These are phyloP conservation scores for Varanus komodoensis DNA, from an alignment of 2,113 vertebrate species.

Conservation along the genomic window DNA sequence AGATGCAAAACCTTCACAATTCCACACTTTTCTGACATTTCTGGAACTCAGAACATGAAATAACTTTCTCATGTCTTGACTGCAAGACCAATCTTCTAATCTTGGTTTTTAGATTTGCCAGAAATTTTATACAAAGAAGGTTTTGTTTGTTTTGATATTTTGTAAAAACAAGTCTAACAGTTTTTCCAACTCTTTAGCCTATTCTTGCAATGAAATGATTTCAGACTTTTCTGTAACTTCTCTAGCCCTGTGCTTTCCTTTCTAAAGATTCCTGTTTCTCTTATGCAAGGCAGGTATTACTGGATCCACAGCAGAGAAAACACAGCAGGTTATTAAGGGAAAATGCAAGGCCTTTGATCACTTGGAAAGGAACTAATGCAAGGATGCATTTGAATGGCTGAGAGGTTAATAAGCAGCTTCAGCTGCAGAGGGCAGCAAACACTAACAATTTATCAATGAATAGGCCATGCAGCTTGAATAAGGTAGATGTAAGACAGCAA, in stretches of 20 bases:
- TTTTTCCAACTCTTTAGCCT: neutral
- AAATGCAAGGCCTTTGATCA: neutral
- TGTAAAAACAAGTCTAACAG: neutral
- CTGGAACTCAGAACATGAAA: neutral
- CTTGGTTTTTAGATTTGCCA: no score
- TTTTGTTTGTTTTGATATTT: neutral
- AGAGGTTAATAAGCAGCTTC: constrained; percentile 47
- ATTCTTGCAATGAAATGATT: no score
- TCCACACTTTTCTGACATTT: neutral
- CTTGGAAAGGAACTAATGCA: neutral
- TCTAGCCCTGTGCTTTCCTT: neutral
- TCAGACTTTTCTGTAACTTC: neutral
- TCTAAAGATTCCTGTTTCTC: neutral
- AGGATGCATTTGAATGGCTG: neutral
- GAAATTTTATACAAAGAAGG: neutral
- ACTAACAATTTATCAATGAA: constrained; percentile 51
- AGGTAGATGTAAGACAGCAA: neutral
- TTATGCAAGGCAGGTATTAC: neutral
- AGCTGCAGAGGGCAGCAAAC: constrained; percentile 82
- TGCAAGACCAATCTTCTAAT: neutral
- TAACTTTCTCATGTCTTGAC: neutral
- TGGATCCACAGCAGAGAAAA: neutral
- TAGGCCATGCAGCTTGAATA: neutral
- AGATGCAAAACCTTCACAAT: neutral
- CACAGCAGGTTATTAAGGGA: neutral